Percentiles rank a stretch among this genome's conserved stretches.
phyloP scores from a whole-genome alignment of 2,113 vertebrate genomes.

The Neolamprologus caudopunctatus region DNA sequence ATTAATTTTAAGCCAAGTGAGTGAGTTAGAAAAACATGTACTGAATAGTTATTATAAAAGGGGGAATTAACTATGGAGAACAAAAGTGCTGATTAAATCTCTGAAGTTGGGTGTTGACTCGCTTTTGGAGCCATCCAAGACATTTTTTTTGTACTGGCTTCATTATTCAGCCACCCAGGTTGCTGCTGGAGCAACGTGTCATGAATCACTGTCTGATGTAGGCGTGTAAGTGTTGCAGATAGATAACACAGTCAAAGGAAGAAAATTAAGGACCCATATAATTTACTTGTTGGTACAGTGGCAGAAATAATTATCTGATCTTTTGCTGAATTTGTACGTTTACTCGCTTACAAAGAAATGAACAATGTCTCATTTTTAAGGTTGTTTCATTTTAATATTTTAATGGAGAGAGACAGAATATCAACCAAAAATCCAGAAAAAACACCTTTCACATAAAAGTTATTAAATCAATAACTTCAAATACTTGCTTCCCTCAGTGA shows the following conservation, averaged over 20 bases:
- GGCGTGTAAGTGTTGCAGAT: neutral
- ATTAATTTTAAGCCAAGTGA: neutral
- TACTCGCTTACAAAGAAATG: neutral
- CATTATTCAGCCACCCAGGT: neutral
- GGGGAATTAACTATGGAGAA: neutral
- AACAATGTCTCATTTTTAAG: neutral
- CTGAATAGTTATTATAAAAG: neutral
- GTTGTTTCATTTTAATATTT: neutral
- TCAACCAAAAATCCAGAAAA: neutral
- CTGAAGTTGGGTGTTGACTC: neutral
- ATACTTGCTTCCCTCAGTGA: too few species aligned
- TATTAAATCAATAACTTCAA: too few species aligned
- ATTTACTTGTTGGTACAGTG: neutral
- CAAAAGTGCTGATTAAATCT: neutral
- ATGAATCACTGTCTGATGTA: neutral
- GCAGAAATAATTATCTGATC: neutral
- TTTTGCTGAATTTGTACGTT: neutral
- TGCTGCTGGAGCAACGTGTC: neutral
- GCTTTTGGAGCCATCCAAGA: neutral
- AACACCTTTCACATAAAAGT: neutral
- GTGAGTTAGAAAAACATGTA: neutral
- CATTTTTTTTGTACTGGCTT: neutral
- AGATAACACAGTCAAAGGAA: neutral
- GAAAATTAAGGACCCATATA: neutral
- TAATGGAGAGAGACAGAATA: neutral